phyloP scores from a whole-genome alignment of 2,888 invertebrate species.

The Eristalis tenax region DNA sequence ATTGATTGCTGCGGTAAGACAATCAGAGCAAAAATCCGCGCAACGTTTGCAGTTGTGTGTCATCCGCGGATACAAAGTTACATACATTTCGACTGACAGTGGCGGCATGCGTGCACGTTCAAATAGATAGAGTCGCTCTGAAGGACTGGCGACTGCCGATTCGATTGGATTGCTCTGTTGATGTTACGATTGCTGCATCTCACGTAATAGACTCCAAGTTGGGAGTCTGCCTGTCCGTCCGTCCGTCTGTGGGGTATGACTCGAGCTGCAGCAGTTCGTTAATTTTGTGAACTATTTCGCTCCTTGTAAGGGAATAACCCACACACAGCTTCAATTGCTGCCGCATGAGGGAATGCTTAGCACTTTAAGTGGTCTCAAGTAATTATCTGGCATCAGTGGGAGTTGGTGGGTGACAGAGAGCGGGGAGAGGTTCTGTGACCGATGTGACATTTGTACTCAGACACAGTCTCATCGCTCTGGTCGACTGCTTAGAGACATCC shows the following conservation, averaged over 20 bases:
- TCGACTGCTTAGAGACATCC: no score
- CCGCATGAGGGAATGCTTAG: constrained; percentile 33
- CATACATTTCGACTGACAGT: constrained; percentile 1
- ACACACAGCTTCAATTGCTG: not conserved
- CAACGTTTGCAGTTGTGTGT: not conserved
- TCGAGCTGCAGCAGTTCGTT: constrained; percentile 21
- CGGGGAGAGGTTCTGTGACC: not conserved
- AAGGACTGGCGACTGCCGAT: constrained; percentile 14
- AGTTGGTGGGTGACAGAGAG: not conserved
- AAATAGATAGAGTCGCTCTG: constrained; percentile 34
- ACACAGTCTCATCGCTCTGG: no score
- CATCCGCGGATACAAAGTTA: not conserved
- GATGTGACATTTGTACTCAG: no score
- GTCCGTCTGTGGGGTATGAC: not conserved
- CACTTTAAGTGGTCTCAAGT: constrained; percentile 40
- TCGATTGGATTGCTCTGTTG: constrained; percentile 1
- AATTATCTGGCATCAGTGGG: constrained; percentile 15
- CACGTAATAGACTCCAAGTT: constrained; percentile 45
- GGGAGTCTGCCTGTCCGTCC: not conserved
- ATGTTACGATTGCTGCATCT: not conserved
- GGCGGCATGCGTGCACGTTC: constrained; percentile 42
- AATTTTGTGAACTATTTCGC: constrained; percentile 49
- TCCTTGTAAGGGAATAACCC: constrained; percentile 43
- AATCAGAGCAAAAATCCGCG: constrained; percentile 61
- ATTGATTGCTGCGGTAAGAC: constrained; percentile 70